These are phyloP conservation scores for Gadopsis bispinosus DNA, from an alignment of 2,797 vertebrate species.

Conservation along the genomic window DNA sequence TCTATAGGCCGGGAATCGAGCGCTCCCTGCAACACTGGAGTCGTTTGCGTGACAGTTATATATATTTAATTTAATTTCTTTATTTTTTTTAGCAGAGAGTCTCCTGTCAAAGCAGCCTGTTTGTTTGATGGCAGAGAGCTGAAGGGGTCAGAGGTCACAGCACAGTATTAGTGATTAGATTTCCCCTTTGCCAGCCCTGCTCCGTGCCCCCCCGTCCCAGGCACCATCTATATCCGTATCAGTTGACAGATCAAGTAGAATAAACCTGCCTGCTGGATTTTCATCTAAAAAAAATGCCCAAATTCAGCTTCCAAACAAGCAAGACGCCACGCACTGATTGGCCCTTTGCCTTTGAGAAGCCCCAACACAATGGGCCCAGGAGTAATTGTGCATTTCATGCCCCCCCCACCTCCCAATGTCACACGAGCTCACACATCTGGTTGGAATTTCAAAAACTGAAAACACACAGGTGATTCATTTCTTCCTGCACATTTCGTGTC, in stretches of 20 bases:
- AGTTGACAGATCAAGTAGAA: neutral
- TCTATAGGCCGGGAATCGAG: conserved; percentile 43
- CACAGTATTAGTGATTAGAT: conserved; percentile 32
- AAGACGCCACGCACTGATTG: conserved; percentile 45
- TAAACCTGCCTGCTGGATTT: conserved; percentile 1
- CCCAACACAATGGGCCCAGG: conserved; percentile 63
- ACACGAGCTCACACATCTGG: conserved; percentile 16
- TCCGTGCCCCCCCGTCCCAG: neutral
- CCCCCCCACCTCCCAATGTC: conserved; percentile 35
- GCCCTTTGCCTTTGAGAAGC: conserved; percentile 67
- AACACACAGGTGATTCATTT: neutral
- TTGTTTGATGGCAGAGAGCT: neutral
- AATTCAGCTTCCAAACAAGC: conserved; percentile 26
- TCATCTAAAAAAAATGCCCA: conserved; percentile 12
- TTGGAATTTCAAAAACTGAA: neutral
- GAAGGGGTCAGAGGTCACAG: conserved; percentile 30
- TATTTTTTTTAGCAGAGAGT: too few species aligned
- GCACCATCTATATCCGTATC: neutral
- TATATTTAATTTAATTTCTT: too few species aligned
- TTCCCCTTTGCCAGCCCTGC: conserved; percentile 22
- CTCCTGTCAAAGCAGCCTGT: too few species aligned
- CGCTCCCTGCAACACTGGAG: conserved; percentile 43
- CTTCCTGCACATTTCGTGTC: neutral
- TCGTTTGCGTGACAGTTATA: conserved; percentile 66
- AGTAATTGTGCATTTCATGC: conserved; percentile 72